Conservation (phyloP, 2,113 vertebrate species). For the Sclerurus mexicanus region DNA sequence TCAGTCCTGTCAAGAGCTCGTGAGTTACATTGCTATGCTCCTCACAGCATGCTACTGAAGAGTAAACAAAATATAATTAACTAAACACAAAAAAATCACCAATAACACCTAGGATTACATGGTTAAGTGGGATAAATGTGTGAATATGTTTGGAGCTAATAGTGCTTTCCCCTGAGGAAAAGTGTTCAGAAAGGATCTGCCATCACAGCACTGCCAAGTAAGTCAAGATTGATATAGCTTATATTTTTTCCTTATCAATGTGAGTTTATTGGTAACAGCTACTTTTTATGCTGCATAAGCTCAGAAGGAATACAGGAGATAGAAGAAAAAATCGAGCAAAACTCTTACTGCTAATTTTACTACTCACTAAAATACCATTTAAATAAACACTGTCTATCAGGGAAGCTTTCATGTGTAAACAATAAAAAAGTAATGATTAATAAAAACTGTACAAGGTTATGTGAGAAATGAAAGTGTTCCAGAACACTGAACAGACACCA, state of each 20-base stretch:
- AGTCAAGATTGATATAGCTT: background rate
- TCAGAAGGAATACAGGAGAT: background rate
- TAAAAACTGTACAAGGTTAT: slow-evolving; percentile 23
- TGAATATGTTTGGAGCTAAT: background rate
- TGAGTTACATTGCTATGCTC: background rate
- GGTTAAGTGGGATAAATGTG: slow-evolving; percentile 36
- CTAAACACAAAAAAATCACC: slow-evolving; percentile 27
- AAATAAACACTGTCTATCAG: slow-evolving; percentile 24
- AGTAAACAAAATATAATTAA: slow-evolving; percentile 62
- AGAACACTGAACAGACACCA: slow-evolving; percentile 29
- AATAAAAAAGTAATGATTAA: slow-evolving; percentile 28
- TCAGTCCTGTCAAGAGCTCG: slow-evolving; percentile 41
- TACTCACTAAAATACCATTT: slow-evolving; percentile 5
- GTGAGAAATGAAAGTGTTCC: background rate
- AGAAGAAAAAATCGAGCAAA: background rate
- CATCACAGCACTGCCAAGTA: background rate
- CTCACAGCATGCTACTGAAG: background rate
- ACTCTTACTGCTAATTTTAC: slow-evolving; percentile 1
- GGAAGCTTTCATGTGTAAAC: background rate
- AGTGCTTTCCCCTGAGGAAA: background rate
- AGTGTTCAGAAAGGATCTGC: background rate
- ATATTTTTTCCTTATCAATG: background rate
- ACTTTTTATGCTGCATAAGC: background rate
- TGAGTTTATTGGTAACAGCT: background rate
- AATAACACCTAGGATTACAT: slow-evolving; percentile 22